These are phyloP conservation scores for Leucoraja erinaceus DNA, from an alignment of 2,113 vertebrate species.

Conservation along the genomic window DNA sequence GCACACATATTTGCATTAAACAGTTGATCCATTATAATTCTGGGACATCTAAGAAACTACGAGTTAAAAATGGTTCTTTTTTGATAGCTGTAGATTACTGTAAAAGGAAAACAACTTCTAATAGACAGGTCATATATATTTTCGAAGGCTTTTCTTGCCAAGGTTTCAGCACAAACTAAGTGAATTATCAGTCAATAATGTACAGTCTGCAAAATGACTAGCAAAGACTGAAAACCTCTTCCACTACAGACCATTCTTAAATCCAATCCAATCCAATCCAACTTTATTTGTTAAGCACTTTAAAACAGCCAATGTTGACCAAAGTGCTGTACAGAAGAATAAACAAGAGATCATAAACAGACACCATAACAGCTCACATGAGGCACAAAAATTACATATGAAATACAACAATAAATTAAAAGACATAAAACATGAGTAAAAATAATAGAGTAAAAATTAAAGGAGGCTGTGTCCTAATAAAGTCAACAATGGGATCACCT, in stretches of 20 bases:
- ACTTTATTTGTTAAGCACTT: no score
- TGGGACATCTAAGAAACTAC: background rate
- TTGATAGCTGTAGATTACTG: background rate
- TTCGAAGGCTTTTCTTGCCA: background rate
- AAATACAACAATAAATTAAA: no score
- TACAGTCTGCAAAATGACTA: background rate
- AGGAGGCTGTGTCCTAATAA: background rate
- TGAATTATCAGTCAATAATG: background rate
- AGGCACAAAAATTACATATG: no score
- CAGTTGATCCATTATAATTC: background rate
- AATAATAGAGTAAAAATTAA: no score
- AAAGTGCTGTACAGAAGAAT: no score
- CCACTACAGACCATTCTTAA: background rate
- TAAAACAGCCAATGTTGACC: no score
- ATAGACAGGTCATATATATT: background rate
- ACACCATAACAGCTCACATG: no score
- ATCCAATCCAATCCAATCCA: no score
- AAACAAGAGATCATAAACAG: no score
- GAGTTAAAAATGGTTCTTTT: background rate
- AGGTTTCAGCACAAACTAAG: background rate
- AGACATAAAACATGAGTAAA: no score
- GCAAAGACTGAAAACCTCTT: background rate
- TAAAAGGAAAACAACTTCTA: background rate
- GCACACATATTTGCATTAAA: background rate
- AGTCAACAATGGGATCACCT: constrained; percentile 7